A percentile compares a stretch with the other conserved stretches of the same genome.
These are phyloP conservation scores for Diplodus puntazzo DNA, from an alignment of 2,797 vertebrate species.

Conservation along the genomic window DNA sequence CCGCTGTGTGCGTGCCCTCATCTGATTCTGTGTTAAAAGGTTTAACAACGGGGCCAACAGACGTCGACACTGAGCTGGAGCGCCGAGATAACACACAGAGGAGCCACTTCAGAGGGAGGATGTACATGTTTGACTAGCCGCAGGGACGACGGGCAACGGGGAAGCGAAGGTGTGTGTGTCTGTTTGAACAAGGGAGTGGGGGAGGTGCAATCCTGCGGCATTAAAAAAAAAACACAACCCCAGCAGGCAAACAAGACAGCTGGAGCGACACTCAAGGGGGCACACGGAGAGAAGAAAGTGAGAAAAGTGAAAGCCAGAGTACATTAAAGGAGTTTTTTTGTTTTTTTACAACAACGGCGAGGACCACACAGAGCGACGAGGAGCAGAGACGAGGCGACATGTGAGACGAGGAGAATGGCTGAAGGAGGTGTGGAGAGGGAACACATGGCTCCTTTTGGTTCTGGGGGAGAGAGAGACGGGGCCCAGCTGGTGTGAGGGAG, in stretches of 20 bases:
- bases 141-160: background rate
- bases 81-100: background rate
- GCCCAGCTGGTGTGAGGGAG: slow-evolving; percentile 77
- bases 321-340: slow-evolving; percentile 31
- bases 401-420: slow-evolving; percentile 56
- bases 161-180: slow-evolving; percentile 25
- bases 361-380: slow-evolving; percentile 41
- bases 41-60: background rate
- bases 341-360: slow-evolving; percentile 18
- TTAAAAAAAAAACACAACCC: background rate
- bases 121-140: slow-evolving; percentile 19
- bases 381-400: slow-evolving; percentile 15
- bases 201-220: slow-evolving; percentile 36
- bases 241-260: slow-evolving; percentile 51
- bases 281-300: slow-evolving; percentile 40
- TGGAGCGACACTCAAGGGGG: slow-evolving; percentile 43
- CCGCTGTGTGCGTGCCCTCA: slow-evolving; percentile 13
- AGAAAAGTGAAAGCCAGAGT: slow-evolving; percentile 48
- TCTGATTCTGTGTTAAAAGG: slow-evolving; percentile 20
- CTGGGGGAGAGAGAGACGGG: slow-evolving; percentile 56
- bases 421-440: slow-evolving; percentile 59
- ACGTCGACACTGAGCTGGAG: background rate
- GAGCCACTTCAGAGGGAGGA: slow-evolving; percentile 13
- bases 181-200: slow-evolving; percentile 23
- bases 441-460: slow-evolving; percentile 65